phyloP scores from a whole-genome alignment of 1,140 invertebrate species.

The Holcopasites calliopsidis region DNA sequence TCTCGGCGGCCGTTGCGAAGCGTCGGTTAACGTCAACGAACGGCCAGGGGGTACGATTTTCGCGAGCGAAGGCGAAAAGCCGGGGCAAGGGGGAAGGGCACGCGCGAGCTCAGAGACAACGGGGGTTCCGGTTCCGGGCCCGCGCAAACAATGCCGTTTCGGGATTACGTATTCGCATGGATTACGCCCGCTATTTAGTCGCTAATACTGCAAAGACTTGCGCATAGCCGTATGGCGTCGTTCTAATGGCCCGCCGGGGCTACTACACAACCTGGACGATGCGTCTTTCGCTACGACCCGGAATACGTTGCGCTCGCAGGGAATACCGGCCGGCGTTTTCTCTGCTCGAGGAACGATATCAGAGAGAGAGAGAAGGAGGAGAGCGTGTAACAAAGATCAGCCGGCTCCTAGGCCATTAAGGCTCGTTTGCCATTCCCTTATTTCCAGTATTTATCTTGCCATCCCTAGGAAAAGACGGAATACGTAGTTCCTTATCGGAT shows the following conservation, averaged over 20 bases:
- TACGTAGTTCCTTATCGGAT: slow-evolving; percentile 41
- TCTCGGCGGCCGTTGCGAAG: not conserved
- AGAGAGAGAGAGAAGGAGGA: no score
- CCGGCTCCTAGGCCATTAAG: slow-evolving; percentile 22
- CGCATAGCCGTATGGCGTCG: slow-evolving; percentile 37
- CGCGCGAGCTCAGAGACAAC: not conserved
- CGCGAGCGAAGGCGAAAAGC: not conserved
- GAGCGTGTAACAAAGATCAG: slow-evolving; percentile 43
- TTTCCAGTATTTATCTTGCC: slow-evolving; percentile 25
- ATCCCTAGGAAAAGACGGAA: slow-evolving; percentile 35
- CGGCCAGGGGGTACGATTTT: not conserved
- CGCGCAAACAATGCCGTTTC: slow-evolving; percentile 24
- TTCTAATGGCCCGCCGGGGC: slow-evolving; percentile 50
- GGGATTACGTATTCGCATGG: slow-evolving; percentile 59
- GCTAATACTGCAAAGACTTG: slow-evolving; percentile 53
- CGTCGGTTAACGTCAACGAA: not conserved
- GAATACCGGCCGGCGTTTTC: not conserved
- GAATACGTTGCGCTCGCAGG: slow-evolving; percentile 19
- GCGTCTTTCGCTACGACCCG: no score
- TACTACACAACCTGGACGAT: no score
- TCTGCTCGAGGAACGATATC: slow-evolving; percentile 12
- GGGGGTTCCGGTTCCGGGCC: not conserved
- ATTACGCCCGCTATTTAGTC: slow-evolving; percentile 23
- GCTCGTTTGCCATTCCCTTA: slow-evolving; percentile 44
- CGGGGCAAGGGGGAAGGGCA: not conserved